Base-by-base conservation (phyloP, 2,113 vertebrate species). In the Paramisgurnus dabryanus region DNA sequence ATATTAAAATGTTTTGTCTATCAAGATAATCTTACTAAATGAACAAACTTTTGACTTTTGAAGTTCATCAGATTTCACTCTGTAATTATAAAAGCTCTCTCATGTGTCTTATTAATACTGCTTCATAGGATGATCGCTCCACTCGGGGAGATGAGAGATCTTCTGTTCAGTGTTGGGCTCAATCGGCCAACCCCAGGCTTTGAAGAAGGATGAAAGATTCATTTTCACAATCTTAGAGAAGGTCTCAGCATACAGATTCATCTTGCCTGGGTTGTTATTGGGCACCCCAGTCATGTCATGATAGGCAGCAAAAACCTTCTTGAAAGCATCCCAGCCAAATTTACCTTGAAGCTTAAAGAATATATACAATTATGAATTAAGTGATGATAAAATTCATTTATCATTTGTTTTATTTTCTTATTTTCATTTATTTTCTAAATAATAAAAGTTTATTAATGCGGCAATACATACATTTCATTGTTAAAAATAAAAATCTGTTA, bases 101-200 rank as follows among this genome's bases (percentile, higher is more conserved):
- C 1, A 27, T 22, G 43, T 7, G 7, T 13, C 53, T 87, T 63
- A 92, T 58, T 18, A 0, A 3, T 86, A 89, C 17, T 78, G 15
- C 15, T 40, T 70, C 94, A 94, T 86, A 57, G 94, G 92, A 80
- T 96, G 88, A 77, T 95, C 90, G 12, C 67, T 87, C 94, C 94
- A 95, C 6, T 7, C 1, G 1, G 93, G 92, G 43, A 95, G 89
- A 22, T 3, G 69, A 78, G 87, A 81, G 78, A 95, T 85, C 15
- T 90, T 88, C 13, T 85, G 10, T 4, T 90, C 90, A 34, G 92
- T 87, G 11, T 73, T 74, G 0, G 66, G 12, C 45, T 87, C 34
- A 13, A 95, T 89, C 39, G 94, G 93, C 94, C 94, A 96, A 66
- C 91, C 91, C 94, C 95, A 96, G 49, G 91, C 83, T 82, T 93